Evolutionary conservation across 30 jellyfish, hydroid and myxozoan genomes (phyloP).

Genomic region (Aurelia aurita): DNA sequence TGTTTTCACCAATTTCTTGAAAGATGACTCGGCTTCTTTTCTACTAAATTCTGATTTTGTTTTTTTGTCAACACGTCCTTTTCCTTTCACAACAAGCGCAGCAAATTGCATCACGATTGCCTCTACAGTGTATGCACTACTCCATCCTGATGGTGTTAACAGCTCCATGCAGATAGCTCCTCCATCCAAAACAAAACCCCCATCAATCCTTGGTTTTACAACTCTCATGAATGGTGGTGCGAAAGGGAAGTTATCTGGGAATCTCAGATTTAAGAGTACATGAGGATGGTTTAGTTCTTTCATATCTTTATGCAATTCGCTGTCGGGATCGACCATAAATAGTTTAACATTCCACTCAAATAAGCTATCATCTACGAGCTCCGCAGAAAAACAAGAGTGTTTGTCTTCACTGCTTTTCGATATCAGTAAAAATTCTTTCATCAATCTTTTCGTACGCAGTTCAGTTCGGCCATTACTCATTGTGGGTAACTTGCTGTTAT

Average conservation of each 20-base stretch:
- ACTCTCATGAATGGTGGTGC: conserved; percentile 92
- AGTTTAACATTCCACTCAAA: conserved; percentile 82
- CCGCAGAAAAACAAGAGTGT: conserved; percentile 60
- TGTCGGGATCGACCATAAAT: conserved; percentile 74
- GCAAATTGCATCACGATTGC: conserved; percentile 88
- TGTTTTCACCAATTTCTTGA: conserved; percentile 73
- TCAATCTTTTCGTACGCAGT: conserved; percentile 68
- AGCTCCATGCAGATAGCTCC: conserved; percentile 98
- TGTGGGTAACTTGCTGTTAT: not conserved
- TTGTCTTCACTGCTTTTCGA: conserved; percentile 26
- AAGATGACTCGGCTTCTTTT: conserved; percentile 83
- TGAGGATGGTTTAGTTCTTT: conserved; percentile 24
- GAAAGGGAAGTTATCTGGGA: conserved; percentile 91
- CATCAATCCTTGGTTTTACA: conserved; percentile 78
- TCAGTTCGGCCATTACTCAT: conserved; percentile 24
- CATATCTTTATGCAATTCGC: conserved; percentile 75
- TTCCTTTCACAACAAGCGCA: conserved; percentile 83
- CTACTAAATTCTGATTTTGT: conserved; percentile 40
- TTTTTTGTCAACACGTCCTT: conserved; percentile 73
- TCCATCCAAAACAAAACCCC: conserved; percentile 87
- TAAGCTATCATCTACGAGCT: conserved; percentile 74
- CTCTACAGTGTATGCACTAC: conserved; percentile 88
- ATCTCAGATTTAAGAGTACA: conserved; percentile 64
- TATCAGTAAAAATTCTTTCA: conserved; percentile 72
- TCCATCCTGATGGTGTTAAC: conserved; percentile 89